Base-by-base conservation (phyloP, 2,797 vertebrate genomes). In the Botia kubotai region DNA sequence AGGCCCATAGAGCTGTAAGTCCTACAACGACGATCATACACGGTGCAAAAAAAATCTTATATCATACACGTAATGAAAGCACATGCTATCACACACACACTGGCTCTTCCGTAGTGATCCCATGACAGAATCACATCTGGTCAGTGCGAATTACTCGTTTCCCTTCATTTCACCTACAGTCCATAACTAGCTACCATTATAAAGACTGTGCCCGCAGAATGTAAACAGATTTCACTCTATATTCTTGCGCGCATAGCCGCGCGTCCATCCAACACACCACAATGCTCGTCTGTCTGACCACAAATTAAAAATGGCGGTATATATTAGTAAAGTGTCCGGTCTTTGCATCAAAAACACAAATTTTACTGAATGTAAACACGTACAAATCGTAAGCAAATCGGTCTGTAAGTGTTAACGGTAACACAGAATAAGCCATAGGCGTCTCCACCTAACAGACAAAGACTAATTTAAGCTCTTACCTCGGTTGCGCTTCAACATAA, bases 301-400 rank as follows among this genome's bases (percentile, higher is more conserved):
- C 89, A 94, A 83, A 94, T 94, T 94, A 94, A 94, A 95, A 94
- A 95, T 95, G 94, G 94, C 94, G 94, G 93, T 94, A 92, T 91
- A 91, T 90, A 90, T 87, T 68, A 91, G 90, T 88, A 88, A 84
- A 90, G 87, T 87, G 91, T 86, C 84, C 82, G 79, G 83, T 90
- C 87, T 89, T 88, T 84, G 12, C 46, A n/a, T 71, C 83, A 76
- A 87, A 89, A 90, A 87, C 69, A 57, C 53, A 6, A 1, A 46
- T 39, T 80, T 71, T 19, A 23, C 29, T 19, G 1, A 23, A 7
- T 19, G 4, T 26, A 52, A 26, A 21, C 75, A 21, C 57, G 26
- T 33, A 55, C 4, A 10, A 67, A 70, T 79, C 10, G 39, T 4
- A 43, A 58, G 0, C 2, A 6, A 8, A 0, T 6, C 29, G 39